phyloP scores from a whole-genome alignment of 1,140 invertebrate genomes.

The Adoxophyes honmai region DNA sequence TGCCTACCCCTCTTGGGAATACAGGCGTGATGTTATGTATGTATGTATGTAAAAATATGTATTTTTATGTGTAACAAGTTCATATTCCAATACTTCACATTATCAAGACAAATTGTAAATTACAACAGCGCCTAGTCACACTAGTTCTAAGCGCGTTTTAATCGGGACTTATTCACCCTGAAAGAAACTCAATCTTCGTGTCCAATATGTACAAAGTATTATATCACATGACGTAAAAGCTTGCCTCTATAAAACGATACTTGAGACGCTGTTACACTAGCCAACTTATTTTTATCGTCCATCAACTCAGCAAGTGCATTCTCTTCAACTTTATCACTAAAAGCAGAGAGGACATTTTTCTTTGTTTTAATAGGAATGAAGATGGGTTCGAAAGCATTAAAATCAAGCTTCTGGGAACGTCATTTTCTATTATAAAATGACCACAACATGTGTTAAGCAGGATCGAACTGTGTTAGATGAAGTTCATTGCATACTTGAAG shows the following conservation, averaged over 20 bases:
- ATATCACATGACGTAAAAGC: constrained; percentile 5
- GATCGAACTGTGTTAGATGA: not conserved
- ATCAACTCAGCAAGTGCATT: not conserved
- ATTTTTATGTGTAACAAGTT: too few relatives aligned
- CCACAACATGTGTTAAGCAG: not conserved
- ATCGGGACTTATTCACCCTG: not conserved
- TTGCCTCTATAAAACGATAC: constrained; percentile 6
- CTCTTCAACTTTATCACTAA: not conserved
- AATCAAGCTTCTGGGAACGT: constrained; percentile 6
- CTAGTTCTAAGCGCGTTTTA: not conserved
- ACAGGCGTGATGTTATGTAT: too few relatives aligned
- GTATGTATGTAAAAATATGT: too few relatives aligned
- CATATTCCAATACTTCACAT: too few relatives aligned
- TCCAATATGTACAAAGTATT: constrained; percentile 13
- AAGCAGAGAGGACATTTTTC: not conserved
- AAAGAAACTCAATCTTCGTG: constrained; percentile 13
- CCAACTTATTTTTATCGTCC: not conserved
- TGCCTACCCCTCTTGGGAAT: too few relatives aligned
- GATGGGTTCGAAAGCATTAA: not conserved
- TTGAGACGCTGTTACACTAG: not conserved
- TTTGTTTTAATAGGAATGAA: not conserved
- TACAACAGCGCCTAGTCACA: too few relatives aligned
- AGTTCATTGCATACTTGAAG: not conserved
- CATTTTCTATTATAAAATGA: constrained; percentile 8
- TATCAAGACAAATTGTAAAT: too few relatives aligned